These are phyloP conservation scores for Bombus terrestris DNA, from an alignment of 1,140 invertebrate genomes.

Conservation along the genomic window DNA sequence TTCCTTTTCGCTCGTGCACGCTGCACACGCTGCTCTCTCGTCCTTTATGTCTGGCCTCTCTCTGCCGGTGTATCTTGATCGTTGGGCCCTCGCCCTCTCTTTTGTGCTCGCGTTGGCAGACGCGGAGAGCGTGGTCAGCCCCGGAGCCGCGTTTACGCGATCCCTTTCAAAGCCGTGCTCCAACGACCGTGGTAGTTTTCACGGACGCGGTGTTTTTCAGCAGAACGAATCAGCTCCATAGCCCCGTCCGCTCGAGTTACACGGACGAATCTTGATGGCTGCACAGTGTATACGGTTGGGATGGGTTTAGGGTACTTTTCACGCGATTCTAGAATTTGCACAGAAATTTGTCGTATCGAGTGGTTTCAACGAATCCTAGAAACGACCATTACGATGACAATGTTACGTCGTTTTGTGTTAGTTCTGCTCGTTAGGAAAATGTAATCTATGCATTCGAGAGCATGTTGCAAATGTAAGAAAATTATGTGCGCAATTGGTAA, in stretches of 20 bases:
- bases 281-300: not conserved
- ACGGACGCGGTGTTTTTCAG: not conserved
- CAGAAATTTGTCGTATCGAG: not conserved
- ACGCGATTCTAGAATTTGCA: not conserved
- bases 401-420: too few relatives aligned
- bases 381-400: not conserved
- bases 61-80: conserved; percentile 21
- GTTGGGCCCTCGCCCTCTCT: not conserved
- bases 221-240: not conserved
- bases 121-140: conserved; percentile 14
- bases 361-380: not conserved
- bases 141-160: conserved; percentile 33
- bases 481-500: too few relatives aligned
- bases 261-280: not conserved
- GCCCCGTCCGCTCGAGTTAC: not conserved
- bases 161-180: conserved; percentile 14
- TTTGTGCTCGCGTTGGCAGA: conserved; percentile 32
- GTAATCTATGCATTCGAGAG: too few relatives aligned
- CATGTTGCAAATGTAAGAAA: too few relatives aligned
- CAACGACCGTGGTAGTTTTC: conserved; percentile 3
- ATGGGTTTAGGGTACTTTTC: not conserved
- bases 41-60: conserved; percentile 27
- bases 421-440: too few relatives aligned
- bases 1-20: conserved; percentile 3
- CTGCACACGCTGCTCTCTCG: not conserved